Percentiles rank a stretch among this genome's conserved stretches.
These are phyloP conservation scores for Sympetrum striolatum DNA, from an alignment of 2,888 invertebrate species.

Conservation along the genomic window DNA sequence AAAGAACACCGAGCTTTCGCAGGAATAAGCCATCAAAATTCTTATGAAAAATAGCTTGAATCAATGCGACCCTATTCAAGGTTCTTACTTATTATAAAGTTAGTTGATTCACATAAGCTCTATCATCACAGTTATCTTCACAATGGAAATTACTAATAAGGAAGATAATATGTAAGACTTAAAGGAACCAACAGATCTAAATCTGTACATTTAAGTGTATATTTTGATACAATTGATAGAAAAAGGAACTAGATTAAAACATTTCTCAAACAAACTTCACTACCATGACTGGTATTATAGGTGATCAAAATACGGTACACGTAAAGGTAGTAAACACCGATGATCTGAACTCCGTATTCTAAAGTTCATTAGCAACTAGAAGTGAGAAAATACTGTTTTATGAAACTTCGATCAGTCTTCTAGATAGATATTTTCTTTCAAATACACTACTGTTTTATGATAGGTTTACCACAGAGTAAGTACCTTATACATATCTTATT, in stretches of 20 bases:
- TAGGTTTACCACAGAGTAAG: not conserved
- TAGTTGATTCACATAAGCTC: not conserved
- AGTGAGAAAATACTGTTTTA: constrained; percentile 27
- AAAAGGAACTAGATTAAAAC: not conserved
- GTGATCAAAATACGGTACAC: not conserved
- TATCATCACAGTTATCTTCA: constrained; percentile 8
- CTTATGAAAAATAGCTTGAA: not conserved
- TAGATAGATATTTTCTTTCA: not conserved
- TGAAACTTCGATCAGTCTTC: constrained; percentile 2
- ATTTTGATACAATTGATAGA: not conserved
- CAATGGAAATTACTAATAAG: not conserved
- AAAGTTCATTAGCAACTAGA: not conserved
- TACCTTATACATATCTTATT: not conserved
- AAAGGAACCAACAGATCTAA: not conserved
- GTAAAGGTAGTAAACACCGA: not conserved
- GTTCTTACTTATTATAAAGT: not conserved
- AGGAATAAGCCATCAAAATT: too few species aligned
- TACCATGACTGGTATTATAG: not conserved
- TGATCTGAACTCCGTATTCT: not conserved
- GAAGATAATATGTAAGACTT: not conserved
- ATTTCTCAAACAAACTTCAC: not conserved
- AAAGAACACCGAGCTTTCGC: too few species aligned
- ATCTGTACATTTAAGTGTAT: not conserved
- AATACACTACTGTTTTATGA: not conserved
- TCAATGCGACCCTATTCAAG: not conserved